These are phyloP conservation scores for Manis javanica DNA, from an alignment of 2,797 vertebrate species.

Conservation along the genomic window DNA sequence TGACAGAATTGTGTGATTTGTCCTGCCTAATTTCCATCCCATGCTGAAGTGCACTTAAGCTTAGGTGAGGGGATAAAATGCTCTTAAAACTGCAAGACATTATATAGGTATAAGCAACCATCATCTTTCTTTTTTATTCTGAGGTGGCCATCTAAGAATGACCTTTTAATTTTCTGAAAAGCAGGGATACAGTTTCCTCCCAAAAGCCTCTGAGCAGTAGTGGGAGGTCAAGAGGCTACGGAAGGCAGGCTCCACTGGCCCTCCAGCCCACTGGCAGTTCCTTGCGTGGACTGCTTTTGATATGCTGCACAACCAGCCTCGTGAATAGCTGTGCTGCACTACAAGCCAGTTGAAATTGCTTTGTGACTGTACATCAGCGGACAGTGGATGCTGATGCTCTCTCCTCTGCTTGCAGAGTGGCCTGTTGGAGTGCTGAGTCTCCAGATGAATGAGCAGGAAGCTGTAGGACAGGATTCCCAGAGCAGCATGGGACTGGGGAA, in stretches of 20 bases:
- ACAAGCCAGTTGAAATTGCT: fast-evolving
- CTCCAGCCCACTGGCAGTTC: fast-evolving
- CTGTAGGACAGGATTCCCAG: neutral
- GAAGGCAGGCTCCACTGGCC: neutral
- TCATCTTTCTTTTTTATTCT: neutral
- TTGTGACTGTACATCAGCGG: no score
- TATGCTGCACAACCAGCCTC: neutral
- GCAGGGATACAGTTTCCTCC: neutral
- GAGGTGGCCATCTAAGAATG: neutral
- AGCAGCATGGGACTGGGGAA: neutral
- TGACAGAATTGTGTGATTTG: neutral
- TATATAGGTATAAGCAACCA: neutral
- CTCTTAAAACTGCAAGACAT: neutral
- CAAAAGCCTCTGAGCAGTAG: neutral
- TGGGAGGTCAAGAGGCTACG: neutral
- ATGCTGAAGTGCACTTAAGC: neutral
- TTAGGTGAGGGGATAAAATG: neutral
- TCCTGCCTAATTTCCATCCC: neutral
- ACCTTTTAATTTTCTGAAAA: neutral
- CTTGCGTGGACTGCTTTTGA: neutral
- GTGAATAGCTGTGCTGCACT: no score
- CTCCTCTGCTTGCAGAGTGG: neutral
- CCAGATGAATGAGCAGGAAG: neutral
- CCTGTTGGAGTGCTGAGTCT: neutral
- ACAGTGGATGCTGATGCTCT: neutral